These are phyloP conservation scores for Lophotis ruficrista DNA, from an alignment of 2,113 vertebrate species.

Conservation along the genomic window DNA sequence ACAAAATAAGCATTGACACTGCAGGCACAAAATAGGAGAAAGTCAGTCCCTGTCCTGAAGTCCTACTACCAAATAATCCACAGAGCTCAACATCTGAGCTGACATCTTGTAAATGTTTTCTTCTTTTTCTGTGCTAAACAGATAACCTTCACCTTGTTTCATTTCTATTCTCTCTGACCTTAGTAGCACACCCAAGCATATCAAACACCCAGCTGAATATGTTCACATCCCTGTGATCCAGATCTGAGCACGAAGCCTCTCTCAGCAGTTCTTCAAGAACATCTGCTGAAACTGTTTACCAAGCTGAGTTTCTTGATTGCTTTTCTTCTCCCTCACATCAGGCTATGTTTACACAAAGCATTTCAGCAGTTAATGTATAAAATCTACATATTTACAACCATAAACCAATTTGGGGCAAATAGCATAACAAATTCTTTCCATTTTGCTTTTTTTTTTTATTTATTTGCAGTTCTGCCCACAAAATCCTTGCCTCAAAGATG, in stretches of 20 bases:
- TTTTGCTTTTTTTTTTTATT: not conserved
- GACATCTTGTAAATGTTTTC: not conserved
- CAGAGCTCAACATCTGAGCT: not conserved
- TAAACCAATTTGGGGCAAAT: not conserved
- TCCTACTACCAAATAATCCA: not conserved
- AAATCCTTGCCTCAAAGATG: not conserved
- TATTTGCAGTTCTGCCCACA: not conserved
- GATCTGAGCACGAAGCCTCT: not conserved
- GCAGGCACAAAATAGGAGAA: not conserved
- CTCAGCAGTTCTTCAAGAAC: conserved; percentile 1
- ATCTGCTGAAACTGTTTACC: not conserved
- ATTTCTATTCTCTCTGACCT: not conserved
- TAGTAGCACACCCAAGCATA: not conserved
- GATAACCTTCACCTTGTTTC: not conserved
- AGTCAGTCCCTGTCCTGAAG: not conserved
- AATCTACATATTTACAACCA: not conserved
- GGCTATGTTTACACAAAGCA: not conserved
- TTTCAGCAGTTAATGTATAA: not conserved
- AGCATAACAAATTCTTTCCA: not conserved
- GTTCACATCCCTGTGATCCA: not conserved
- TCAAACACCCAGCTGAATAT: not conserved
- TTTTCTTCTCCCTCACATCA: not conserved
- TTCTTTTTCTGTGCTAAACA: not conserved
- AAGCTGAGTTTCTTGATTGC: not conserved
- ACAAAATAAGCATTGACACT: not conserved